A percentile compares a stretch with the other conserved stretches of the same genome.
These are phyloP conservation scores for Neogale vison DNA, from an alignment of 2,113 vertebrate species.

Conservation along the genomic window DNA sequence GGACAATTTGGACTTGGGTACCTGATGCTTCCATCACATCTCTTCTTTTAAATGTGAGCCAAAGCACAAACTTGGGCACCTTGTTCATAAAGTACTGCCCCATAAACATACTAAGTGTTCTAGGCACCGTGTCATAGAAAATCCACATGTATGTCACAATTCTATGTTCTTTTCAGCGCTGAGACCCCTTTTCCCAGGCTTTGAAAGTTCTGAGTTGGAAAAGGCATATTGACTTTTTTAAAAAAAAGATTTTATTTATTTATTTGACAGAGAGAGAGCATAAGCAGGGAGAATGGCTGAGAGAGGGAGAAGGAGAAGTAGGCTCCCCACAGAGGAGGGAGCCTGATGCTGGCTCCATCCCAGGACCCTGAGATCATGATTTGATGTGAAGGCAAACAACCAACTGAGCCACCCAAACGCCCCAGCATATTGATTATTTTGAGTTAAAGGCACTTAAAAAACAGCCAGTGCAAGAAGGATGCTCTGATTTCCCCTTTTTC, in stretches of 20 bases:
- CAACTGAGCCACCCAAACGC: neutral
- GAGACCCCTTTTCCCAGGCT: neutral
- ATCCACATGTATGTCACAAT: neutral
- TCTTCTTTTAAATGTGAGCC: neutral
- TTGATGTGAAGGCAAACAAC: neutral
- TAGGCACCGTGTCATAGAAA: neutral
- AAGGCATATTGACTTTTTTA: neutral
- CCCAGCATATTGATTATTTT: neutral
- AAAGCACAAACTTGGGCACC: neutral
- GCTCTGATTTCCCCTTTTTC: neutral
- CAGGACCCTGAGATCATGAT: neutral
- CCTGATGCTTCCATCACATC: neutral
- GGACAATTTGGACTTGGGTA: neutral
- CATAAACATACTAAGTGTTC: neutral
- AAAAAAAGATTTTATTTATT: neutral
- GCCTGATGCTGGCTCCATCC: neutral
- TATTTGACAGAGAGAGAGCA: neutral
- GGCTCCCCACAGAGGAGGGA: neutral
- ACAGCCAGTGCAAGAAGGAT: neutral
- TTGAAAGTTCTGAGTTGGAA: neutral
- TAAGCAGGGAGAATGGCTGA: neutral
- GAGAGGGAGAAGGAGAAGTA: neutral
- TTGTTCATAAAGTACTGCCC: neutral
- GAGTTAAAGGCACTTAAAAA: neutral
- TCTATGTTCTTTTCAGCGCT: neutral